Evolutionary conservation across 2,888 invertebrate species (phyloP), one percentile per base, ranked within the genome.

Genomic region (Drosophila anceps): DNA sequence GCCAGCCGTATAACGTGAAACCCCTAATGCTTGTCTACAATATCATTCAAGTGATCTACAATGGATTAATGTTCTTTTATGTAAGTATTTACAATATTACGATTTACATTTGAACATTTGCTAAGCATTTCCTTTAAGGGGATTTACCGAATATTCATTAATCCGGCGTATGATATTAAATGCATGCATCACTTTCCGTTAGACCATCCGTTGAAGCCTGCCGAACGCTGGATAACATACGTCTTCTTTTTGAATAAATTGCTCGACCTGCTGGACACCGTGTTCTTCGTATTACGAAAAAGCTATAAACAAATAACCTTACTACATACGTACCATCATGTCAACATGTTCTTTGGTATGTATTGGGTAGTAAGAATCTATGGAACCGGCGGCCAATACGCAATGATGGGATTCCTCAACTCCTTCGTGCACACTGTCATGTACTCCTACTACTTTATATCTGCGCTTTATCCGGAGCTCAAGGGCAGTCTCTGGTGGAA

Each of bases 321-420:
- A 88, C 94, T 98, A 3, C 98, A 98, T 90, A 95, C 98, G 2
- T 98, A 97, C 90, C 98, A 98, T 92, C 98, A 98, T 91, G 94
- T 95, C 4, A 93, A 96, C 90, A 97, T 96, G 94, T 96, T 67
- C 0, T 1, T 95, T 27, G 92, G 96, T 66, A 95, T 96, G 90
- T 95, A 95, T 0, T 96, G 96, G 96, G 95, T 95, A 6, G 96
- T 96, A 35, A 93, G 95, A 6, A 95, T 96, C 90, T 97, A 95
- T 90, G 93, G 96, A 55, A 95, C 96, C 91, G 91, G 92, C 58
- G 93, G 93, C 69, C 94, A 93, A 84, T 93, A 92, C 18, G 76
- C 88, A 5, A 80, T 92, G n/a, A 92, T 93, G 71, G 94, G 93
- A 5, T 89, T 93, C 7, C 73, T 94, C 2, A 94, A 94, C 77